Evolutionary conservation across 2,113 vertebrate species (phyloP), one percentile per base, ranked within the genome.

Genomic region (Coreoperca whiteheadi): DNA sequence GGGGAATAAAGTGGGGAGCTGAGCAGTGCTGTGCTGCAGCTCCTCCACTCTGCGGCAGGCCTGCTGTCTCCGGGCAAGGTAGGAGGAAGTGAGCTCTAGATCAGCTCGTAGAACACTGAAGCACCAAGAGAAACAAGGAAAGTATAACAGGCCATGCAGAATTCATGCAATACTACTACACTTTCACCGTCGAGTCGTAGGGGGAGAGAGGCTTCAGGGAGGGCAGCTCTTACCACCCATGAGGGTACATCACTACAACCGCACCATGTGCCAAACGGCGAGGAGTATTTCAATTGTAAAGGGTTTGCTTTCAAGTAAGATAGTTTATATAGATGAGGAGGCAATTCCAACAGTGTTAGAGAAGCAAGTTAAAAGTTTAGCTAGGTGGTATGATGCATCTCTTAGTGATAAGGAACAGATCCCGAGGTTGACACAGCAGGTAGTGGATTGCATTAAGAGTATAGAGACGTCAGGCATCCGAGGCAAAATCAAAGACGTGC

Each of bases 1-100:
- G n/a, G 80, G 79, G 76, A 87, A 80, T 16, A 34, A 50, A 56
- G 72, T 6, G 12, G 66, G 72, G 37, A 87, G 85, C 79, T 69
- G 82, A 63, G 83, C 71, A 15, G 53, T 34, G 66, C 60, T 68
- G 48, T 18, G 41, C 61, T 82, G 75, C 79, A 85, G 85, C 71
- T 70, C 75, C 51, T 87, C 51, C 66, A 77, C 54, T 79, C 46
- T 77, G 54, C 14, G 2, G 37, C 41, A 28, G 43, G 64, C 14
- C 50, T 79, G 61, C 15, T 68, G 72, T 53, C 61, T 77, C 4
- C 9, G 59, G 37, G 53, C 7, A 79, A 77, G 57, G 82, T 70
- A 68, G 16, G 53, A 32, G 43, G 73, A 81, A 32, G 59, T n/a
- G 53, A 77, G 53, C 64, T 83, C 80, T 14, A 43, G 43, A 53